Evolutionary conservation across 2,888 invertebrate species (phyloP).

Genomic region (Callosobruchus maculatus): DNA sequence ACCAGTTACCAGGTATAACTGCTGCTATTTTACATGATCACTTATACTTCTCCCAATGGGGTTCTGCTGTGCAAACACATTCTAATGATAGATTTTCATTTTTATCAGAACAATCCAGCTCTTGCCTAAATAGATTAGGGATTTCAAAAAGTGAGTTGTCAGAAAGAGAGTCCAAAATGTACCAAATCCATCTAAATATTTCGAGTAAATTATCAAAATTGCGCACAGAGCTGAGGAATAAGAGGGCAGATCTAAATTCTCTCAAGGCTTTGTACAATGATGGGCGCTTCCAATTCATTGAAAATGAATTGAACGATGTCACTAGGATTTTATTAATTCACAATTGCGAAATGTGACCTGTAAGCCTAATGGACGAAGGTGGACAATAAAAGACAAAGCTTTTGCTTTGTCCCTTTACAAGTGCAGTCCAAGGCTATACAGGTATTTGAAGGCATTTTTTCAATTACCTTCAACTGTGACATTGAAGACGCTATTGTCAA

Average conservation of each 20-base stretch:
- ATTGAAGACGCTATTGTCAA: slow-evolving; percentile 17
- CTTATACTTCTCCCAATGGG: too few relatives aligned
- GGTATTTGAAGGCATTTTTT: slow-evolving; percentile 20
- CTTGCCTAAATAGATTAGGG: too few relatives aligned
- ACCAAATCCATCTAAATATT: slow-evolving; percentile 1
- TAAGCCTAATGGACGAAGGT: slow-evolving; percentile 15
- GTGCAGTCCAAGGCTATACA: slow-evolving; percentile 23
- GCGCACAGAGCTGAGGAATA: slow-evolving; percentile 8
- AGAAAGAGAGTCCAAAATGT: too few relatives aligned
- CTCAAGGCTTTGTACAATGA: slow-evolving; percentile 1
- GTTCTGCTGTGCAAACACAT: too few relatives aligned
- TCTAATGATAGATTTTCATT: too few relatives aligned
- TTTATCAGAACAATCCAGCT: too few relatives aligned
- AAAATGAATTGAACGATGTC: slow-evolving; percentile 5
- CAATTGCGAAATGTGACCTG: slow-evolving; percentile 18
- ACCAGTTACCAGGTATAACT: too few relatives aligned
- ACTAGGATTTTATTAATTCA: slow-evolving; percentile 23
- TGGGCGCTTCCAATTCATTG: too few relatives aligned
- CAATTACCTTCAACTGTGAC: slow-evolving; percentile 24
- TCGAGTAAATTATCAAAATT: neutral
- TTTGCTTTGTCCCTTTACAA: slow-evolving; percentile 27
- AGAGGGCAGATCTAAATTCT: slow-evolving; percentile 15
- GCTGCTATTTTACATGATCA: too few relatives aligned
- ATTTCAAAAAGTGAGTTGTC: too few relatives aligned
- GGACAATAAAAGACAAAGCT: slow-evolving; percentile 20